These are phyloP conservation scores for Nasonia longicornis DNA, from an alignment of 1,140 invertebrate species.

Conservation along the genomic window DNA sequence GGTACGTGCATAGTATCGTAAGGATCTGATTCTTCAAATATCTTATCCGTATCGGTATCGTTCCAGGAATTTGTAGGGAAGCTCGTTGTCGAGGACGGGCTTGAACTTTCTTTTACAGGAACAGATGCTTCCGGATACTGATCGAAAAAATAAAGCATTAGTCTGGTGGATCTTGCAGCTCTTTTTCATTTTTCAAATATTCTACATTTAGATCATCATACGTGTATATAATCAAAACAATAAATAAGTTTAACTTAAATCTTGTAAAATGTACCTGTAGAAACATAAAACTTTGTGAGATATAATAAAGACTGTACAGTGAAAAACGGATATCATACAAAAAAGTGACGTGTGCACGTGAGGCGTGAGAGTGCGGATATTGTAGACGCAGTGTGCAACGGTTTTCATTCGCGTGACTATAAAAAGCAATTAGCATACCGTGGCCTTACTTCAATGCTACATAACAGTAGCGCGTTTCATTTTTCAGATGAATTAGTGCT, in stretches of 20 bases:
- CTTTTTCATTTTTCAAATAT: neutral
- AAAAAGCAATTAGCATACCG: conserved; percentile 24
- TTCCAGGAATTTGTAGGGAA: neutral
- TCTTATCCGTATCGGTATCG: conserved; percentile 10
- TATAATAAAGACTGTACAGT: conserved; percentile 29
- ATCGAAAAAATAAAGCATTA: conserved; percentile 5
- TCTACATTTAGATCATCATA: neutral
- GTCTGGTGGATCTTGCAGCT: neutral
- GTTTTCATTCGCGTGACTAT: conserved; percentile 2
- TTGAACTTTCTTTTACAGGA: neutral
- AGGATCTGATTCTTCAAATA: conserved; percentile 18
- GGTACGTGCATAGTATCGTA: conserved; percentile 20
- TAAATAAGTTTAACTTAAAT: conserved; percentile 9
- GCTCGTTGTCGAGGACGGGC: neutral
- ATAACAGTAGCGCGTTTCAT: neutral
- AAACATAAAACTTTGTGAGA: conserved; percentile 1
- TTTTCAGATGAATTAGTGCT: conserved; percentile 12
- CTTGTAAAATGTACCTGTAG: conserved; percentile 19
- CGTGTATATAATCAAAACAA: neutral
- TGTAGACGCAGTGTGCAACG: conserved; percentile 2
- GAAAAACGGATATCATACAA: neutral
- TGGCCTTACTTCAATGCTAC: conserved; percentile 6
- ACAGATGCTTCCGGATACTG: conserved; percentile 26
- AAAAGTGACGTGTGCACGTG: conserved; percentile 14
- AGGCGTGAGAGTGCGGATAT: conserved; percentile 8